Base-by-base conservation (phyloP, 2,888 invertebrate species). In the Anarsia innoxiella region DNA sequence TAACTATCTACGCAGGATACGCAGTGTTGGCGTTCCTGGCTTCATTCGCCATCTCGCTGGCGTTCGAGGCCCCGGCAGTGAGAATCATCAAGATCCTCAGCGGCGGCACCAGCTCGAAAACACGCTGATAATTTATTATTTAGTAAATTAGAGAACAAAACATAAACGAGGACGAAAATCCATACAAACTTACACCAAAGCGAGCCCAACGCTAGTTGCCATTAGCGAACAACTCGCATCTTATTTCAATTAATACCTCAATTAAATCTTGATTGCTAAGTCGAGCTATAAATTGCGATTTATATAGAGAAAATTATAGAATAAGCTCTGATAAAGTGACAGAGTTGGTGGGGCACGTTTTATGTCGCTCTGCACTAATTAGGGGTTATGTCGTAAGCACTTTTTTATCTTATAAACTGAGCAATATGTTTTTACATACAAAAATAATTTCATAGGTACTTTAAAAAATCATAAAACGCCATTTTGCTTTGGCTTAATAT, bases 41-140 rank as follows among this genome's bases (percentile, higher is more conserved):
- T 23, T 92, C 94, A 0, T 93, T 94, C 63, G 87, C 89, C 49
- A 89, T 94, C 43, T 94, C 94, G 6, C 73, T 94, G 51, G 86
- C 90, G 1, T 90, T 94, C 58, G 94, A 94, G 64, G 93, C 94
- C n/a, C 94, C 94, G 1, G 87, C 92, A 31, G 92, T 94, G 30
- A 88, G 91, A 55, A 74, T 94, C 43, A 85, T 94, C 41, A 94
- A 93, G 78, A 87, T 94, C 50, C 74, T 87, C 49, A 80, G 66
- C 44, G 71, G 75, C 1, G 60, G 70, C 47, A 55, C 56, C 27
- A 47, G 63, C 3, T n/a, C 25, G 4, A 25, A 25, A n/a, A 9
- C 5, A 5, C 25, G 25, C 5, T n/a, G 25, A 4, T 25, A 25
- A 25, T n/a, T 25, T 25, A 25, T 25, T 25, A 19, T 19, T 19